These are phyloP conservation scores for Sisor rabdophorus DNA, from an alignment of 2,113 vertebrate species.

Conservation along the genomic window DNA sequence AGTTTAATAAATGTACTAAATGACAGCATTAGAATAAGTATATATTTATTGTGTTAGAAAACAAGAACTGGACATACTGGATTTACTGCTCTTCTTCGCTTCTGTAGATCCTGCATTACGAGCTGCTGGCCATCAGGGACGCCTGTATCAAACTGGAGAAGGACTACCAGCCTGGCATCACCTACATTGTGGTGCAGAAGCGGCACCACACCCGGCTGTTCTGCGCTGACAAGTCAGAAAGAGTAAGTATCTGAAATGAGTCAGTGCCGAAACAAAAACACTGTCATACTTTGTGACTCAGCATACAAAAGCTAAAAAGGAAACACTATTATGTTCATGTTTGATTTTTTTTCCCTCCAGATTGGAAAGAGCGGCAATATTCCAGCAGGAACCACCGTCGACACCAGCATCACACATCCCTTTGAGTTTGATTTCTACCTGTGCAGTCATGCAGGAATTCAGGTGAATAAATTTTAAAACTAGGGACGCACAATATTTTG, in stretches of 20 bases:
- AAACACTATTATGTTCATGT: not conserved
- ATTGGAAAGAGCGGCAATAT: constrained; percentile 98
- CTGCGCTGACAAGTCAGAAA: constrained; percentile 95
- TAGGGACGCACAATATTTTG: too few species aligned
- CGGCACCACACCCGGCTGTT: constrained; percentile 96
- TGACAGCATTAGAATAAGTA: not conserved
- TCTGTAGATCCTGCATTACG: constrained; percentile 72
- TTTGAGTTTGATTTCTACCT: constrained; percentile 99
- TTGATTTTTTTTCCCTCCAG: constrained; percentile 59
- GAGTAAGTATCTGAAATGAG: constrained; percentile 70
- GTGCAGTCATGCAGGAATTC: constrained; percentile 99
- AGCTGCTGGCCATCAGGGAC: constrained; percentile 94
- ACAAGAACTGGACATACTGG: not conserved
- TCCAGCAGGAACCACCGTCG: constrained; percentile 96
- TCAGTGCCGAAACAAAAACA: not conserved
- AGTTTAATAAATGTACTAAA: not conserved
- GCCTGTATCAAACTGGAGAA: constrained; percentile 99
- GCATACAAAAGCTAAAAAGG: not conserved
- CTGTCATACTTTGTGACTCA: not conserved
- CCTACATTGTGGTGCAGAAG: constrained; percentile 98
- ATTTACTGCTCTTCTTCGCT: not conserved
- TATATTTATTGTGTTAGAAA: not conserved
- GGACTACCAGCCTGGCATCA: constrained; percentile 98
- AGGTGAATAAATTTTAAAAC: constrained; percentile 69
- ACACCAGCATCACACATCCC: constrained; percentile 97